These are phyloP conservation scores for Theonella swinhoei DNA, from an alignment of 37 sponge, comb jelly and placozoan species.

Conservation along the genomic window DNA sequence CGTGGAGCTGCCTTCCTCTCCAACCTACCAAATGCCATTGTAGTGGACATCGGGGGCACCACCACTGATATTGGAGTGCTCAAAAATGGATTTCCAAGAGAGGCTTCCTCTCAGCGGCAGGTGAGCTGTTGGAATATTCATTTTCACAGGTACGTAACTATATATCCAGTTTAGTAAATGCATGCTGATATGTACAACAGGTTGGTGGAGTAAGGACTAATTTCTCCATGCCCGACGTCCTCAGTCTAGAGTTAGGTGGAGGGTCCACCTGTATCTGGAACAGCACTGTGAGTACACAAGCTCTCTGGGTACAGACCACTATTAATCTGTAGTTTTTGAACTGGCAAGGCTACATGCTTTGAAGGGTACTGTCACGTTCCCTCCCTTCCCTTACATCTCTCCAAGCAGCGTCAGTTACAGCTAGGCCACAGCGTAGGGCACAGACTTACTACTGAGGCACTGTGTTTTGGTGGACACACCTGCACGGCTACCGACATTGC, in stretches of 20 bases:
- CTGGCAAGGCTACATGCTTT: neutral
- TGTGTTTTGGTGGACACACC: constrained; percentile 76
- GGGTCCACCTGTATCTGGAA: constrained; percentile 53
- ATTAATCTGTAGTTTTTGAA: neutral
- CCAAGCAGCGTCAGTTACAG: no score
- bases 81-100: constrained; percentile 76
- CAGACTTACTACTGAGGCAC: constrained; percentile 33
- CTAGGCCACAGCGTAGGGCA: constrained; percentile 82
- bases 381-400: neutral
- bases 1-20: constrained; percentile 83
- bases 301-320: neutral
- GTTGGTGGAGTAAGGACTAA: constrained; percentile 83
- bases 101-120: constrained; percentile 72
- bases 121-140: no score
- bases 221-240: constrained; percentile 82
- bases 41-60: constrained; percentile 89
- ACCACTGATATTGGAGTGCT: constrained; percentile 81
- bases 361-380: neutral
- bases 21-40: constrained; percentile 70
- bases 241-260: constrained; percentile 83
- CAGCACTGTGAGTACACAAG: constrained; percentile 6
- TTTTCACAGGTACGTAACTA: no score
- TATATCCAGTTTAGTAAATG: no score
- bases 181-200: no score
- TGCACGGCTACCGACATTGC: constrained; percentile 84